Evolutionary conservation across 35 echinoderm and acorn worm species (phyloP).

Genomic region (Chiridota heheva): DNA sequence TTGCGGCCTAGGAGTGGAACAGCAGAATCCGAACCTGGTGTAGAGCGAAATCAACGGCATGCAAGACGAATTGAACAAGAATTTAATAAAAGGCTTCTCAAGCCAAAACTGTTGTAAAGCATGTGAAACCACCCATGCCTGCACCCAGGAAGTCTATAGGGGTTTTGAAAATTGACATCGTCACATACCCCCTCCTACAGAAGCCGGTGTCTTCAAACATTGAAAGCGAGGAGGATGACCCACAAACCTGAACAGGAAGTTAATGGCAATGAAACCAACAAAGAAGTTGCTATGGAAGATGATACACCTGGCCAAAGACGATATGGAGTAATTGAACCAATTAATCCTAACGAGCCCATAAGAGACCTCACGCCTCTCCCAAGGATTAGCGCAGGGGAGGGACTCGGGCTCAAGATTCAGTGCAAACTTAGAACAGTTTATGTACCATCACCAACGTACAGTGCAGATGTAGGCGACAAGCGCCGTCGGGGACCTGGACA

Average conservation of each 20-base stretch:
- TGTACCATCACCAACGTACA: not conserved
- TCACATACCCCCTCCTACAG: slow-evolving; percentile 2
- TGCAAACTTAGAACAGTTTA: slow-evolving; percentile 7
- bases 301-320: slow-evolving; percentile 9
- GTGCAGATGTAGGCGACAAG: not conserved
- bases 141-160: slow-evolving; percentile 2
- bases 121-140: slow-evolving; percentile 17
- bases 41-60: not conserved
- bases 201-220: too few species aligned
- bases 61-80: slow-evolving; percentile 1
- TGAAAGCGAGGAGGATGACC: too few species aligned
- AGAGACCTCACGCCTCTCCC: too few species aligned
- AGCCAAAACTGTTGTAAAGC: not conserved
- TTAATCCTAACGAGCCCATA: not conserved
- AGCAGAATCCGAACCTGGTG: not conserved
- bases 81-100: not conserved
- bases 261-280: not conserved
- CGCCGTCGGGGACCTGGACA: not conserved
- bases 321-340: slow-evolving; percentile 17
- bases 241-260: too few species aligned
- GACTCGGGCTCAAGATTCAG: not conserved
- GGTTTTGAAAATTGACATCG: not conserved
- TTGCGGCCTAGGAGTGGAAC: not conserved
- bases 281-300: slow-evolving; percentile 3
- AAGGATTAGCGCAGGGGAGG: not conserved